These are phyloP conservation scores for Hanleya hanleyi DNA, from an alignment of 2,888 invertebrate genomes.

Conservation along the genomic window DNA sequence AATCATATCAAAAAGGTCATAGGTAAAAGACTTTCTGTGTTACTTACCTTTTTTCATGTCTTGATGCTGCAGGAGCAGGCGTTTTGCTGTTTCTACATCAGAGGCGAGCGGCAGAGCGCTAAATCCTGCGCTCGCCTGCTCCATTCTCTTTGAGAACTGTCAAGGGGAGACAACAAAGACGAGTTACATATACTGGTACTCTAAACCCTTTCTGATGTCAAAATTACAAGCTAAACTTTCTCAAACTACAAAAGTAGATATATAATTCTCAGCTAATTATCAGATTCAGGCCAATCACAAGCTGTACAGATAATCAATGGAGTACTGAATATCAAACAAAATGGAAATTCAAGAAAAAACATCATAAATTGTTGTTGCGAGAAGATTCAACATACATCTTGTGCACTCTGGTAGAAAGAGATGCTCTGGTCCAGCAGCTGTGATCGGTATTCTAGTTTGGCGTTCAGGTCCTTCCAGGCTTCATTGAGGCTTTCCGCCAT, in stretches of 20 bases:
- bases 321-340: too few species aligned
- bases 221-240: too few species aligned
- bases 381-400: slow-evolving; percentile 76
- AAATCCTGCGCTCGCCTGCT: slow-evolving; percentile 81
- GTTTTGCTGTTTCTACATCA: slow-evolving; percentile 83
- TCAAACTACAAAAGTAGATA: too few species aligned
- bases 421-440: slow-evolving; percentile 85
- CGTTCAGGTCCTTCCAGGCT: slow-evolving; percentile 87
- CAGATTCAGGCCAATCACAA: too few species aligned
- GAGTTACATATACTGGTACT: too few species aligned
- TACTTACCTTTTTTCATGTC: slow-evolving; percentile 77
- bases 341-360: too few species aligned
- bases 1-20: too few species aligned
- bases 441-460: slow-evolving; percentile 84
- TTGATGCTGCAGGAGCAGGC: slow-evolving; percentile 81
- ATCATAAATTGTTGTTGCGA: too few species aligned
- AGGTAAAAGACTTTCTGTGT: too few species aligned
- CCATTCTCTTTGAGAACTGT: slow-evolving; percentile 82
- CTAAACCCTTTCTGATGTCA: too few species aligned
- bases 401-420: slow-evolving; percentile 80
- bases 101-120: slow-evolving; percentile 81
- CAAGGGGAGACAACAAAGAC: slow-evolving; percentile 22
- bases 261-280: too few species aligned
- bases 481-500: slow-evolving; percentile 83
- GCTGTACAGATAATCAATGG: too few species aligned